phyloP scores from a whole-genome alignment of 2,113 vertebrate genomes.

The Rana temporaria region DNA sequence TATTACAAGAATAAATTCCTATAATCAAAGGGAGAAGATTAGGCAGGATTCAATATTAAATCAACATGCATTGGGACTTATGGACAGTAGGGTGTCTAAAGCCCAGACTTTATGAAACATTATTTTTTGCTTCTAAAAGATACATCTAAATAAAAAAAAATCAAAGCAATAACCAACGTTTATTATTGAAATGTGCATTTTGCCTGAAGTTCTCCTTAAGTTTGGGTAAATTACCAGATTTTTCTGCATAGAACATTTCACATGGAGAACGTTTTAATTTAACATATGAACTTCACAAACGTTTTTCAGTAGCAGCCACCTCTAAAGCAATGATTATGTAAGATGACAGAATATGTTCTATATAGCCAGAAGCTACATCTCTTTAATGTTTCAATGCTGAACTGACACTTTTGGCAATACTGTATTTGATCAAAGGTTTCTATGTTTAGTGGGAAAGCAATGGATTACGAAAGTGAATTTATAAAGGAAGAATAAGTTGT shows the following conservation, averaged over 20 bases:
- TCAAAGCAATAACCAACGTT: too few species aligned
- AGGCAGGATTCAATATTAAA: too few species aligned
- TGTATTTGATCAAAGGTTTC: conserved; percentile 6
- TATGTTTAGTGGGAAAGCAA: background rate
- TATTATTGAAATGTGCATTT: too few species aligned
- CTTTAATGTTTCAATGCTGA: conserved; percentile 40
- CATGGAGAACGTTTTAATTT: background rate
- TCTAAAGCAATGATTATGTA: background rate
- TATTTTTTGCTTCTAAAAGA: too few species aligned
- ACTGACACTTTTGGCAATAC: conserved; percentile 1
- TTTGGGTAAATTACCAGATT: too few species aligned
- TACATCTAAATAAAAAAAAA: too few species aligned
- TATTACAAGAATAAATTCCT: too few species aligned
- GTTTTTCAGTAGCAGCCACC: background rate
- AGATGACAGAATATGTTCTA: conserved; percentile 1
- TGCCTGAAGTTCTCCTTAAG: too few species aligned
- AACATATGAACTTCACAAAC: conserved; percentile 15
- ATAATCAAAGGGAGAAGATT: too few species aligned
- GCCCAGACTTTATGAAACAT: too few species aligned
- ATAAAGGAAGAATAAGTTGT: background rate
- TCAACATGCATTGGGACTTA: too few species aligned
- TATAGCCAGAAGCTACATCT: background rate
- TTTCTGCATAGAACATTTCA: background rate
- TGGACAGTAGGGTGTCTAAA: too few species aligned
- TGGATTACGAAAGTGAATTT: background rate